These are phyloP conservation scores for Plecturocebus donacophilus DNA, from an alignment of 2,113 vertebrate genomes.

Conservation along the genomic window DNA sequence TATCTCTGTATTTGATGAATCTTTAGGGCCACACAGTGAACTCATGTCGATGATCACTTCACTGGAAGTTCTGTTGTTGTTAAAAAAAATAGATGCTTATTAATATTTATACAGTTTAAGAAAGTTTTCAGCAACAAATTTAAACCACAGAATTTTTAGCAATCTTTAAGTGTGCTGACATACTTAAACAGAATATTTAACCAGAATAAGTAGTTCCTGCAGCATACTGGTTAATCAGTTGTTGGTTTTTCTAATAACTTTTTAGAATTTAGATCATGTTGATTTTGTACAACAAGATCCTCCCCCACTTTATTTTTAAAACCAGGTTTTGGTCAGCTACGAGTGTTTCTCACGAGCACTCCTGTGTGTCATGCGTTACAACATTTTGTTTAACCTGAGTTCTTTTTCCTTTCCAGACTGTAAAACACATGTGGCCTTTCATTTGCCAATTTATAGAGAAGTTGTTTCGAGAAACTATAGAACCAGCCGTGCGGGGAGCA, in stretches of 20 bases:
- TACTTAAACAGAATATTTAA: not conserved
- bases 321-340: not conserved
- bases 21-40: not conserved
- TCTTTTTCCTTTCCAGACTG: conserved; percentile 86
- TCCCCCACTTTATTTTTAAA: conserved; percentile 7
- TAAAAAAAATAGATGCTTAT: not conserved
- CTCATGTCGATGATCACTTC: not conserved
- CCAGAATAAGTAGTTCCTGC: not conserved
- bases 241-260: not conserved
- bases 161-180: not conserved
- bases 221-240: not conserved
- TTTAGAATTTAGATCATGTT: not conserved
- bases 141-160: not conserved
- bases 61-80: not conserved
- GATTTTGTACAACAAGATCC: not conserved
- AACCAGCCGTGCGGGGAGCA: conserved; percentile 94
- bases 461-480: conserved; percentile 96
- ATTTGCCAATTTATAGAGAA: conserved; percentile 98
- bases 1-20: not conserved
- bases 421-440: conserved; percentile 99
- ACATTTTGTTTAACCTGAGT: not conserved
- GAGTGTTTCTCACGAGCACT: too few species aligned
- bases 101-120: not conserved
- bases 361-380: not conserved
- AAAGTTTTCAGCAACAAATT: not conserved